phyloP scores from a whole-genome alignment of 2,888 invertebrate genomes.

The Meghimatium bilineatum region DNA sequence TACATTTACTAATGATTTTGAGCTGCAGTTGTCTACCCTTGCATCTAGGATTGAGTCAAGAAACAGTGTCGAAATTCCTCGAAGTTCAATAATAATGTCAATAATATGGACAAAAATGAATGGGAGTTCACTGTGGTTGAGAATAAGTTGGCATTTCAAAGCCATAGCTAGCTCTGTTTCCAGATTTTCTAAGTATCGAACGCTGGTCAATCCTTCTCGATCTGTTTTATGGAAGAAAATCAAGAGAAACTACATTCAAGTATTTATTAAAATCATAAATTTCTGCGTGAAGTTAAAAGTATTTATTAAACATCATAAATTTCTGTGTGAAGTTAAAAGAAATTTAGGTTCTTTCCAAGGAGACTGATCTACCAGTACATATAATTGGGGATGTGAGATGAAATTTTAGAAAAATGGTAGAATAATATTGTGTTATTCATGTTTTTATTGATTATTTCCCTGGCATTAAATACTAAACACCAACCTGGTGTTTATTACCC shows the following conservation, averaged over 20 bases:
- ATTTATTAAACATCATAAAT: no score
- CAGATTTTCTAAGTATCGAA: constrained; percentile 62
- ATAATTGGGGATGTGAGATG: no score
- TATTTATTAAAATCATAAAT: no score
- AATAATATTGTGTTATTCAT: no score
- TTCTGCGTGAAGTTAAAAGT: no score
- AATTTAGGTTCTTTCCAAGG: no score
- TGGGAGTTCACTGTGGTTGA: constrained; percentile 66
- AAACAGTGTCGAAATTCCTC: constrained; percentile 62
- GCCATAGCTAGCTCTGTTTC: constrained; percentile 69
- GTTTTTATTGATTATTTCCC: no score
- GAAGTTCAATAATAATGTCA: constrained; percentile 63
- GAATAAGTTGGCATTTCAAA: constrained; percentile 69
- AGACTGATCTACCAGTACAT: no score
- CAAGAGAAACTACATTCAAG: not conserved
- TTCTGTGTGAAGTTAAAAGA: no score
- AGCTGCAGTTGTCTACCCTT: constrained; percentile 57
- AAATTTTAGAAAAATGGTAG: no score
- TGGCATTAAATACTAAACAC: no score
- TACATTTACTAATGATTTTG: not conserved
- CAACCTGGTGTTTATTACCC: no score
- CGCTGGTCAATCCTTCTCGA: constrained; percentile 58
- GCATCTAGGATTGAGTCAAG: constrained; percentile 66
- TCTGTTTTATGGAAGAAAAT: constrained; percentile 52
- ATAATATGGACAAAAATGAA: constrained; percentile 61